Percentiles rank a stretch among this genome's conserved stretches.
phyloP scores from a whole-genome alignment of 2,888 invertebrate species.

The Nomada lathburiana region DNA sequence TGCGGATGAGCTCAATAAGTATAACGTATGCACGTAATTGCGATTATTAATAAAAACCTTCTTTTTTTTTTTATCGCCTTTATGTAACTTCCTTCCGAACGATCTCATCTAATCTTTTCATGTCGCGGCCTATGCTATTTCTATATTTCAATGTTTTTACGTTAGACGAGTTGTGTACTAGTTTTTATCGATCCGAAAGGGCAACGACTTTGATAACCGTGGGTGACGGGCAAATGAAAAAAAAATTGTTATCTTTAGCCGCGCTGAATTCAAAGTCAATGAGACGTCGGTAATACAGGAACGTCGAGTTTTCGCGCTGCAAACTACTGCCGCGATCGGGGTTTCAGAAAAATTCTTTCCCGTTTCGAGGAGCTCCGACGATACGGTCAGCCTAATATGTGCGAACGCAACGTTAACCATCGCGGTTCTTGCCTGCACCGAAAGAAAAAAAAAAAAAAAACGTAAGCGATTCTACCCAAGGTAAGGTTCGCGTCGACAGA shows the following conservation, averaged over 20 bases:
- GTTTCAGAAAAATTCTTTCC: neutral
- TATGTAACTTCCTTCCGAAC: conserved; percentile 1
- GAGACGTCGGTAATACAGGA: conserved; percentile 31
- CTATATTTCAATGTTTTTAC: neutral
- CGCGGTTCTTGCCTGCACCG: neutral
- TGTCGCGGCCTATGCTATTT: neutral
- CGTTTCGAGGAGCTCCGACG: neutral
- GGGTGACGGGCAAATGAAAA: neutral
- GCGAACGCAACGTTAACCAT: neutral
- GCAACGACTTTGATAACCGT: conserved; percentile 6
- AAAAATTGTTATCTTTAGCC: neutral
- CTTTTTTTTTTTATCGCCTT: neutral
- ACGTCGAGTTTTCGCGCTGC: neutral
- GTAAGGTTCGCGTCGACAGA: too few species aligned
- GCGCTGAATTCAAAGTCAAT: too few species aligned
- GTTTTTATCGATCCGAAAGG: neutral
- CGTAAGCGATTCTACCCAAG: too few species aligned
- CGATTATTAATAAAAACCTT: conserved; percentile 46
- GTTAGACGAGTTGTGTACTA: neutral
- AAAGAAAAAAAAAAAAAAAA: neutral
- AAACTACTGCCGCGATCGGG: conserved; percentile 44
- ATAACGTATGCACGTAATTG: conserved; percentile 2
- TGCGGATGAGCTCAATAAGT: conserved; percentile 40
- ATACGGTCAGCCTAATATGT: neutral
- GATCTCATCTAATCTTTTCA: neutral